Base-by-base conservation (phyloP, 2,113 vertebrate genomes). In the Aegotheles bennettii region DNA sequence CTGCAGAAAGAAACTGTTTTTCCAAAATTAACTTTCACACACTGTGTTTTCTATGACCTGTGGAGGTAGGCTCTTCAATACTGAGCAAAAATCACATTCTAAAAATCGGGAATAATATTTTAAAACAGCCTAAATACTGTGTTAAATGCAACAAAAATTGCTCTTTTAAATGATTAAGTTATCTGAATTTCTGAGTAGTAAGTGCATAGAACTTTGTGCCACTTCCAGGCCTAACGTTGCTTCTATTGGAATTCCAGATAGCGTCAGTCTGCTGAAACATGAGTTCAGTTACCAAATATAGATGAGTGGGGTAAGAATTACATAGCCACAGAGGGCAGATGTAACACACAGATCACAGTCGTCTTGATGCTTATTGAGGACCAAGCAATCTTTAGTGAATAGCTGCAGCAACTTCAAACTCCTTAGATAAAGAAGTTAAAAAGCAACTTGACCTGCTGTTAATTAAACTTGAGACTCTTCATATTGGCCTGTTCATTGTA, bases 251-350 rank as follows among this genome's bases (percentile, higher is more conserved):
- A 98, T 98, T 97, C 97, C 96, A 98, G 98, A 98, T 98, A 96
- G 97, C 88, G 43, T 95, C 97, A 95, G 98, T 97, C 97, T 97
- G 97, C 96, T 99, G 99, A 98, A 99, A 99, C 98, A 98, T 98
- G 99, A 99, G 98, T 98, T 98, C 96, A 98, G 97, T 97, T 98
- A 96, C 99, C 99, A 99, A 99, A 99, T 99, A 99, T 99, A 99
- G 99, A 97, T 79, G 97, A 97, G 98, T 97, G 91, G 97, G 97
- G 81, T 88, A 96, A 95, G 91, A 98, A 97, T 97, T 95, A 98
- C 98, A 98, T 93, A 96, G 98, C 97, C 96, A 97, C 97, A 97
- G 98, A 97, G 98, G 98, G 98, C 98, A 99, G 98, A 99, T 99
- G 98, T 97, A 98, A 97, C 88, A 4, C 96, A 91, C 96, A 98